These are phyloP conservation scores for Drosophila anceps DNA, from an alignment of 2,888 invertebrate genomes.

Conservation along the genomic window DNA sequence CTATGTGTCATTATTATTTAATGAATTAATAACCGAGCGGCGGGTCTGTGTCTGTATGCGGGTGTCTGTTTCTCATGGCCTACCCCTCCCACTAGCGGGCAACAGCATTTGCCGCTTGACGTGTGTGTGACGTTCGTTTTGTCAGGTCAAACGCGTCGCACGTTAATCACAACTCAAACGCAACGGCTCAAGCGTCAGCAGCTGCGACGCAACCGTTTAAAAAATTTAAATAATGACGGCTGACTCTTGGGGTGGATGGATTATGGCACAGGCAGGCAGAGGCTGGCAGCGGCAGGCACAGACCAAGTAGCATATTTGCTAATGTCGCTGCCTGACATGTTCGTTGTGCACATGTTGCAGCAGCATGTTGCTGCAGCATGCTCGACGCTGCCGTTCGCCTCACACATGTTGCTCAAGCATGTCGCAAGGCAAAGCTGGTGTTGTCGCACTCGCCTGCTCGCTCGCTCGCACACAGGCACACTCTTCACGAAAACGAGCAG, in stretches of 20 bases:
- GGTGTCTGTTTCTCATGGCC: constrained; percentile 35
- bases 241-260: constrained; percentile 6
- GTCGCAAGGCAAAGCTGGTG: constrained; percentile 9
- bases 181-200: constrained; percentile 36
- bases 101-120: not conserved
- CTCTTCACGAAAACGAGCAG: constrained; percentile 58
- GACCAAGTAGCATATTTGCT: constrained; percentile 3
- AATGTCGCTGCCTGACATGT: constrained; percentile 24
- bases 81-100: not conserved
- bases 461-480: constrained; percentile 1
- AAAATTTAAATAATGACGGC: constrained; percentile 43
- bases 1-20: constrained; percentile 66
- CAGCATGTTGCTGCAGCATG: constrained; percentile 27
- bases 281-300: constrained; percentile 6
- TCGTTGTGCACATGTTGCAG: constrained; percentile 38
- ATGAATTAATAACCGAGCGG: constrained; percentile 69
- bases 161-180: constrained; percentile 60
- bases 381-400: constrained; percentile 35
- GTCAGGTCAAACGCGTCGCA: constrained; percentile 70
- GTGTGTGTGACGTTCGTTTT: constrained; percentile 41
- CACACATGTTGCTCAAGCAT: constrained; percentile 26
- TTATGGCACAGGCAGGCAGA: constrained; percentile 9
- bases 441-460: constrained; percentile 1
- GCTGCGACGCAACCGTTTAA: constrained; percentile 26
- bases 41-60: constrained; percentile 23